Evolutionary conservation across 2,797 vertebrate genomes (phyloP).

Genomic region (Antrozous pallidus): DNA sequence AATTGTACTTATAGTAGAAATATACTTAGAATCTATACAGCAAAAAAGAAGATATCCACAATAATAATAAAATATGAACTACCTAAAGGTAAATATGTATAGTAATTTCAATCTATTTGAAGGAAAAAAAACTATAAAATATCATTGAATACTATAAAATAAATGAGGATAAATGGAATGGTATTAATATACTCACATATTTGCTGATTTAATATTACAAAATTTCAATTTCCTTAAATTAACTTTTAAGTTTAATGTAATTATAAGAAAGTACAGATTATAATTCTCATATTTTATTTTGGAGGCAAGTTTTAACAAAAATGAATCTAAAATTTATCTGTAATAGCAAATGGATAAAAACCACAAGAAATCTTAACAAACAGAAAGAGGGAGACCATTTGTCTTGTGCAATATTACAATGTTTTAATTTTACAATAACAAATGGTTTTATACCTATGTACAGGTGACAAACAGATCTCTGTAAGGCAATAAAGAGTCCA

Average conservation of each 20-base stretch:
- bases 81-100: background rate
- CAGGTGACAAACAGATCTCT: background rate
- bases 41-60: background rate
- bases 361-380: background rate
- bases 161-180: background rate
- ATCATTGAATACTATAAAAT: background rate
- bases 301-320: background rate
- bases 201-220: background rate
- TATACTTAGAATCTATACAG: background rate
- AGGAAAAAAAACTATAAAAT: background rate
- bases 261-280: background rate
- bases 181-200: background rate
- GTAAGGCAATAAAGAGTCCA: background rate
- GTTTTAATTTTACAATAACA: background rate
- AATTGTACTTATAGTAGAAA: constrained; percentile 1
- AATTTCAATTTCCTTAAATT: constrained; percentile 16
- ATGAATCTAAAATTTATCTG: constrained; percentile 4
- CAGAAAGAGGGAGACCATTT: background rate
- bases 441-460: background rate
- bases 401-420: background rate
- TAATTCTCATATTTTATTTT: background rate
- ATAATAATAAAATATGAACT: background rate
- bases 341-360: constrained; percentile 17
- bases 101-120: background rate
- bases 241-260: background rate